Conservation (phyloP, 2,113 vertebrate genomes). For the Calyptomena viridis region DNA sequence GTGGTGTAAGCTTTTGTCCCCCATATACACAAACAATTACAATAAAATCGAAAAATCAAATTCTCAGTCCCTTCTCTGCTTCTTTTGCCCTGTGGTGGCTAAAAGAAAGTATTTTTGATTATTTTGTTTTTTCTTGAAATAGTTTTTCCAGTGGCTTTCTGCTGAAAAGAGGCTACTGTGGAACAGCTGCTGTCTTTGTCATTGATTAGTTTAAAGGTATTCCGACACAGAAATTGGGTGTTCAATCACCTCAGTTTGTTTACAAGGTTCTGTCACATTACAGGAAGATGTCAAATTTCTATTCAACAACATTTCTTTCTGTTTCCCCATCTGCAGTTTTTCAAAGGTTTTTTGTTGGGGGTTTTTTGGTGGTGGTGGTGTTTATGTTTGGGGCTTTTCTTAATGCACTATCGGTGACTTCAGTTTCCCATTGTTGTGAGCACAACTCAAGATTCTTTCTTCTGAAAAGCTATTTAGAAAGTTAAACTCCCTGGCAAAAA, state of each 20-base stretch:
- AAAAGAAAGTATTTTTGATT: not conserved
- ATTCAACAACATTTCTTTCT: not conserved
- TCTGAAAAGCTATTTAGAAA: not conserved
- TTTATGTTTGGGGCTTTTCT: not conserved
- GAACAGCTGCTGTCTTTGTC: not conserved
- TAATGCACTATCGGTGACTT: not conserved
- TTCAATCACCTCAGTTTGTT: not conserved
- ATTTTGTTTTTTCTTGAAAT: not conserved
- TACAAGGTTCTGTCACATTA: not conserved
- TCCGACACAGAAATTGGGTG: not conserved
- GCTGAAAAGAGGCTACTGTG: not conserved
- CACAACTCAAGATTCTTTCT: not conserved
- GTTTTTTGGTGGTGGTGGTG: not conserved
- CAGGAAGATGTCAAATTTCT: not conserved
- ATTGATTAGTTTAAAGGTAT: not conserved
- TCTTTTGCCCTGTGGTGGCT: not conserved
- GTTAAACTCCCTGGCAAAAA: not conserved
- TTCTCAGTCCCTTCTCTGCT: not conserved
- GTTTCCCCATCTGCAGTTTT: not conserved
- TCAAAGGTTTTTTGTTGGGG: not conserved
- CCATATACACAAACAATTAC: not conserved
- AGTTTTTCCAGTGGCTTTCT: not conserved
- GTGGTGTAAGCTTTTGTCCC: not conserved
- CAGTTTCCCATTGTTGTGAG: not conserved
- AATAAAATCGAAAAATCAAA: not conserved